Conservation (phyloP, 92 coral and sea anemone genomes). For the Palythoa heliodiscus region DNA sequence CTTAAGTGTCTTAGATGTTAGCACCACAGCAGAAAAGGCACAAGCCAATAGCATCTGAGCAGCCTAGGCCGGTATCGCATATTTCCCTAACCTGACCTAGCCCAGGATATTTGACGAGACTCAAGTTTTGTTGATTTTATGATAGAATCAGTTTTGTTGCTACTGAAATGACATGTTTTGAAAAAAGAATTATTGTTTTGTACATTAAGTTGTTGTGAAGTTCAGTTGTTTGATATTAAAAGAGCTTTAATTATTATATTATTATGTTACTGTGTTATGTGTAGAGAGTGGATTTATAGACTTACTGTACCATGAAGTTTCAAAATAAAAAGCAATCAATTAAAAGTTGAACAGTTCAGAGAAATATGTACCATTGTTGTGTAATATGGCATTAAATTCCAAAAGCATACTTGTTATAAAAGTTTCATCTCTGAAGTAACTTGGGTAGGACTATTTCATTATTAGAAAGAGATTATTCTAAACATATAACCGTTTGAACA, state of each 20-base stretch:
- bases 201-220: not conserved
- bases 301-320: too few relatives aligned
- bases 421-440: too few relatives aligned
- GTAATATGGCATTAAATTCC: too few relatives aligned
- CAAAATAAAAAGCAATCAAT: too few relatives aligned
- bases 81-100: constrained; percentile 21
- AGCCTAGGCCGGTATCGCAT: constrained; percentile 22
- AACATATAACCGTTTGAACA: too few relatives aligned
- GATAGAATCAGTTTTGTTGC: not conserved
- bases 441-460: too few relatives aligned
- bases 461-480: too few relatives aligned
- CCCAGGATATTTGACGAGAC: constrained; percentile 28
- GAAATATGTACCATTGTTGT: too few relatives aligned
- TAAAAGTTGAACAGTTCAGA: too few relatives aligned
- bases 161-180: not conserved
- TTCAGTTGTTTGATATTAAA: not conserved
- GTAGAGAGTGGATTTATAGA: too few relatives aligned
- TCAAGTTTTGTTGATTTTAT: constrained; percentile 4
- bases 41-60: constrained; percentile 23
- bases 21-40: constrained; percentile 12
- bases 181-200: not conserved
- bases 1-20: constrained; percentile 40
- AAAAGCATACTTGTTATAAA: too few relatives aligned
- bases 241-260: not conserved
- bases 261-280: too few relatives aligned